Evolutionary conservation across 2,888 invertebrate genomes (phyloP).

Genomic region (Sesia bembeciformis): DNA sequence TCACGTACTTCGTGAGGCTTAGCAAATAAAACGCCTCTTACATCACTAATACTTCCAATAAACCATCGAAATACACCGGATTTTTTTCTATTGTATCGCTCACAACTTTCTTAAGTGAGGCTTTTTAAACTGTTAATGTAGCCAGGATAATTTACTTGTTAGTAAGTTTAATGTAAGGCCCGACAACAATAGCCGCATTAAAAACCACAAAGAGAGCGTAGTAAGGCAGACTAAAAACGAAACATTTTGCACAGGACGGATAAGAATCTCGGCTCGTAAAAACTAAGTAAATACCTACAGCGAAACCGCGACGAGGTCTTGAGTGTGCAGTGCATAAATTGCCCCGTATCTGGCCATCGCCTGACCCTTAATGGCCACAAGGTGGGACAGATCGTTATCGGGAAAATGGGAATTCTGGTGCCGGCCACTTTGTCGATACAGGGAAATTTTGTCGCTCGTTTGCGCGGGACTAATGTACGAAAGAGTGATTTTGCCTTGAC

Average conservation of each 20-base stretch:
- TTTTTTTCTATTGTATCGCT: neutral
- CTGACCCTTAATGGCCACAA: conserved; percentile 63
- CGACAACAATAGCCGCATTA: conserved; percentile 9
- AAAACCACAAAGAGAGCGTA: conserved; percentile 13
- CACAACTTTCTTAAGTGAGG: neutral
- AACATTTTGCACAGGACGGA: conserved; percentile 44
- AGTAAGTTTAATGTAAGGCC: neutral
- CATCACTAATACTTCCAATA: neutral
- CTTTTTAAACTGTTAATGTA: neutral
- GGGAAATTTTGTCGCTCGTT: conserved; percentile 55
- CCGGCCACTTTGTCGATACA: conserved; percentile 56
- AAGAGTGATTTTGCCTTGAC: conserved; percentile 19
- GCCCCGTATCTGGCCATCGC: conserved; percentile 61
- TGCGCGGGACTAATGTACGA: conserved; percentile 29
- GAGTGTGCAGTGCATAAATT: conserved; percentile 67
- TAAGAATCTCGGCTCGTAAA: conserved; percentile 49
- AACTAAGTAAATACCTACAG: conserved; percentile 49
- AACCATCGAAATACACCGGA: neutral
- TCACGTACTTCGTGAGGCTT: conserved; percentile 7
- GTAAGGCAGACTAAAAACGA: conserved; percentile 16
- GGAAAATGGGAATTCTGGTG: conserved; percentile 51
- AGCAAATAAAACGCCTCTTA: conserved; percentile 1
- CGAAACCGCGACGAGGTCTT: conserved; percentile 26
- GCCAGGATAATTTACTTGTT: neutral
- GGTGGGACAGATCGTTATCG: conserved; percentile 68